These are phyloP conservation scores for Micromussa lordhowensis DNA, from an alignment of 92 coral and sea anemone species.

Conservation along the genomic window DNA sequence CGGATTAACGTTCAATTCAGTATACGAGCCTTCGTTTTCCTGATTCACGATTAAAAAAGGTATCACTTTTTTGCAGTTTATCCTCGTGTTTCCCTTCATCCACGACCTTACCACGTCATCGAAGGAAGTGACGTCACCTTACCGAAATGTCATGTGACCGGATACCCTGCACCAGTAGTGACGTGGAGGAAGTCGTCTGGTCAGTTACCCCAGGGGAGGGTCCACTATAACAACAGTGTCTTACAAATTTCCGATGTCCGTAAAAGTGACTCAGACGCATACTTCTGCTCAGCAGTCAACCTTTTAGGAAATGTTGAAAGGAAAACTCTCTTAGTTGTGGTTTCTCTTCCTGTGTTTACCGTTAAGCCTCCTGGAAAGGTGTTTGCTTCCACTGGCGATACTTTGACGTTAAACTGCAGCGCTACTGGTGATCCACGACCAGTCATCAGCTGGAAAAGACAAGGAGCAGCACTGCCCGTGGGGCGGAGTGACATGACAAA, in stretches of 20 bases:
- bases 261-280: constrained; percentile 26
- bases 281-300: constrained; percentile 40
- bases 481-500: constrained; percentile 3
- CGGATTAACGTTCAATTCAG: too few species aligned
- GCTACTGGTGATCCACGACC: constrained; percentile 29
- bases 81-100: constrained; percentile 39
- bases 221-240: background rate
- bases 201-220: constrained; percentile 9
- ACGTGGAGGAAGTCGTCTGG: too few species aligned
- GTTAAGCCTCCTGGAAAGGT: background rate
- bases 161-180: too few species aligned
- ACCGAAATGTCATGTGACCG: too few species aligned
- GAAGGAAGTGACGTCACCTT: background rate
- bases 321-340: constrained; percentile 17
- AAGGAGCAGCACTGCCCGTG: constrained; percentile 24
- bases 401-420: constrained; percentile 34
- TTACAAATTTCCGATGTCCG: background rate
- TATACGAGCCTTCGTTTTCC: too few species aligned
- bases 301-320: constrained; percentile 15
- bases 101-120: background rate
- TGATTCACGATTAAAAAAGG: too few species aligned
- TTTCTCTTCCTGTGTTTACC: background rate
- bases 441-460: constrained; percentile 36
- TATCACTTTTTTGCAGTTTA: constrained; percentile 28
- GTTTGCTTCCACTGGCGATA: background rate